Conservation (phyloP, 2,888 invertebrate species). For the Parnassius apollo region DNA sequence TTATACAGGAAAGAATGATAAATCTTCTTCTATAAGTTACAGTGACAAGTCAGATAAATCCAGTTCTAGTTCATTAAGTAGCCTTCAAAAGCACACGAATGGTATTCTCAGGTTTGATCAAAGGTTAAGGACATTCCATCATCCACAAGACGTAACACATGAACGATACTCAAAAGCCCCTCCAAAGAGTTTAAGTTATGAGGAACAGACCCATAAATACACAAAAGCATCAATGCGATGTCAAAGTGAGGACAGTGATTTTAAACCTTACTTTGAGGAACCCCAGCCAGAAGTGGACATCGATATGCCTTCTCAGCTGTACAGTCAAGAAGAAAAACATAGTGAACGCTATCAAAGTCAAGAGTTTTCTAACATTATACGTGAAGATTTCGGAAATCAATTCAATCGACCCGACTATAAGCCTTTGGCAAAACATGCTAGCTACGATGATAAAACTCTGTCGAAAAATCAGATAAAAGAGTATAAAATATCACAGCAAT, state of each 20-base stretch:
- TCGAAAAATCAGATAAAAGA: slow-evolving; percentile 84
- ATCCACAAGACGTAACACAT: slow-evolving; percentile 50
- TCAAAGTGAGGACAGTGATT: slow-evolving; percentile 82
- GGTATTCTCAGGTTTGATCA: slow-evolving; percentile 66
- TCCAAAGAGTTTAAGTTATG: slow-evolving; percentile 75
- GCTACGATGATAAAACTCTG: slow-evolving; percentile 83
- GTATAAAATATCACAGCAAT: slow-evolving; percentile 80
- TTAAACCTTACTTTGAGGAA: slow-evolving; percentile 63
- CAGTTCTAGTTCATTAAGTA: slow-evolving; percentile 75
- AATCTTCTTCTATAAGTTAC: slow-evolving; percentile 77
- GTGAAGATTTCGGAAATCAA: slow-evolving; percentile 60
- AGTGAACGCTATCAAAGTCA: slow-evolving; percentile 84
- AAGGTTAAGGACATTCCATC: slow-evolving; percentile 55
- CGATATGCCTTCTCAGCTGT: slow-evolving; percentile 78
- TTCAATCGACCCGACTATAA: slow-evolving; percentile 79
- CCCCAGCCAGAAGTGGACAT: slow-evolving; percentile 80
- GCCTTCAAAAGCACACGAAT: slow-evolving; percentile 71
- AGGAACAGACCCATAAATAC: slow-evolving; percentile 69
- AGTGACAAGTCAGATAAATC: slow-evolving; percentile 78
- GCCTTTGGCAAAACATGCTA: slow-evolving; percentile 83
- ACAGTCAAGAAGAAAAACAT: slow-evolving; percentile 83
- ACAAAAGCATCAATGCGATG: slow-evolving; percentile 78
- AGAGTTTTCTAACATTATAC: slow-evolving; percentile 79
- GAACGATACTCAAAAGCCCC: slow-evolving; percentile 66
- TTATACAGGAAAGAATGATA: slow-evolving; percentile 60